These are phyloP conservation scores for Glaucopsyche alexis DNA, from an alignment of 2,888 invertebrate genomes.

Conservation along the genomic window DNA sequence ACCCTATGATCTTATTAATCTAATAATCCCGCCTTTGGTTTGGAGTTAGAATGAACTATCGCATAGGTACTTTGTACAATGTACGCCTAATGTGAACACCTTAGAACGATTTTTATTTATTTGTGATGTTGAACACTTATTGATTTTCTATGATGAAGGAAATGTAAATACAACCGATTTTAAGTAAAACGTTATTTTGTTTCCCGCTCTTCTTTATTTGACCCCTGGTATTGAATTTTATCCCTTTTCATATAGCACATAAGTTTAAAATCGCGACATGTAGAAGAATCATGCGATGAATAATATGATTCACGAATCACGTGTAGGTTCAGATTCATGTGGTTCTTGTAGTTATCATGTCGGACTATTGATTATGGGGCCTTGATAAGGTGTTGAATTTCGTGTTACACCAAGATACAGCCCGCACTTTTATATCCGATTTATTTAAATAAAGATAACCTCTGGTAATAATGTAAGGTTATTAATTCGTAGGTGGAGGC, in stretches of 20 bases:
- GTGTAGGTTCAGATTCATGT: not conserved
- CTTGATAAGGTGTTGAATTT: constrained; percentile 8
- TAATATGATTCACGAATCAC: not conserved
- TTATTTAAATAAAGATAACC: constrained; percentile 22
- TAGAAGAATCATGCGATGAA: not conserved
- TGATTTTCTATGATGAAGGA: constrained; percentile 79
- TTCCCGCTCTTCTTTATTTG: constrained; percentile 74
- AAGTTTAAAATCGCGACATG: constrained; percentile 4
- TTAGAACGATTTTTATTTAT: constrained; percentile 80
- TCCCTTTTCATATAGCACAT: not conserved
- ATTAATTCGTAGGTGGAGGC: not conserved
- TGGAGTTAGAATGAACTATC: constrained; percentile 71
- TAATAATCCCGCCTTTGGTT: constrained; percentile 70
- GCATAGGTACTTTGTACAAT: constrained; percentile 66
- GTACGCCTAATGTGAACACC: constrained; percentile 75
- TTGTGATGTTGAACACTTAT: constrained; percentile 79
- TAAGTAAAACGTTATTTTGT: constrained; percentile 79
- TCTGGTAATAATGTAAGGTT: constrained; percentile 10
- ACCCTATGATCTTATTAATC: constrained; percentile 60
- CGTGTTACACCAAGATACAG: not conserved
- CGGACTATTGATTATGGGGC: constrained; percentile 24
- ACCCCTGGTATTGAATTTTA: constrained; percentile 43
- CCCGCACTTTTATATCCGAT: not conserved
- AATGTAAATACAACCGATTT: constrained; percentile 81
- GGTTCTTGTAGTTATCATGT: not conserved